Base-by-base conservation (phyloP, 2,797 vertebrate species). In the Potorous gilbertii region DNA sequence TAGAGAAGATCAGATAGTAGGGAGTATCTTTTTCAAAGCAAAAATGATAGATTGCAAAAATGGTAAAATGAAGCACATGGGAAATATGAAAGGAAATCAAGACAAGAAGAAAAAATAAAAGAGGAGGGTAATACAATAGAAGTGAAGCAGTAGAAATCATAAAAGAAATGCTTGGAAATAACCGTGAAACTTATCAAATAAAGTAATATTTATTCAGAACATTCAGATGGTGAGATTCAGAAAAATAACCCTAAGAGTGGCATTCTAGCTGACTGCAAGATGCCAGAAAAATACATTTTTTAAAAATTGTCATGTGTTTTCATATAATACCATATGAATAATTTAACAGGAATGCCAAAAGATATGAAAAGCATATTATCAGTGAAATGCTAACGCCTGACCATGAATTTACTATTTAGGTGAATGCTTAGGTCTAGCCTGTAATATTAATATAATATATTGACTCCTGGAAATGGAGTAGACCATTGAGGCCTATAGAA, bases 1-100 rank as follows among this genome's bases (percentile, higher is more conserved):
- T 95, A 96, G 95, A 93, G 94, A 98, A 98, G 98, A 98, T 98
- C 98, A 98, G 98, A 98, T 99, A 98, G 98, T 98, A 98, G 81
- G 94, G 97, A 98, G 97, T 98, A 97, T 98, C 96, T 97, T 98
- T 98, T 98, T 97, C 96, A 95, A 97, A 97, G 94, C 92, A 96
- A 95, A 97, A 98, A 97, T 97, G 94, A 98, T 98, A 98, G 98
- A 98, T 98, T 97, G 97, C 93, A 90, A 97, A 97, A 96, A 96
- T 55, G 94, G 97, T 90, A 96, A 98, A 96, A 96, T 46, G 96
- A 94, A 98, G 92, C 96, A 81, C 94, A 96, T 27, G 4, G 96
- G 97, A 98, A 98, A 97, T 95, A 98, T 96, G 97, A 98, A 98
- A 96, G 95, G 95, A 98, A 98, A 98, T 96, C 74, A 90, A 98